Percentiles rank a stretch among this genome's conserved stretches.
Conservation (phyloP, 2,797 vertebrate genomes). For the Cyclura pinguis region DNA sequence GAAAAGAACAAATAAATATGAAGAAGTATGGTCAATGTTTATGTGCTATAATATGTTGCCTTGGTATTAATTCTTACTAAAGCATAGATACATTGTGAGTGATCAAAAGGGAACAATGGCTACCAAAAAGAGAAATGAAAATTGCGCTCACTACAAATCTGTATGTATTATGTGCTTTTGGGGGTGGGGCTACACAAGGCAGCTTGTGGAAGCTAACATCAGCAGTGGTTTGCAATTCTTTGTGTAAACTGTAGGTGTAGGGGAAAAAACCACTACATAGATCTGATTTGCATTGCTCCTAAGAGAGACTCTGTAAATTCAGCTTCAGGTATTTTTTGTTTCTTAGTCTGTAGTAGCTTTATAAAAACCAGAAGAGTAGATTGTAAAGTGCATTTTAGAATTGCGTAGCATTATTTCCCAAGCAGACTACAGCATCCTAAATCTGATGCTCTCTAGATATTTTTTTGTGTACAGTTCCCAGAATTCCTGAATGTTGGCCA, state of each 20-base stretch:
- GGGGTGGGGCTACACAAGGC: not conserved
- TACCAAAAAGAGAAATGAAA: constrained; percentile 23
- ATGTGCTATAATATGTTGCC: no score
- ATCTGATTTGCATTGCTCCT: not conserved
- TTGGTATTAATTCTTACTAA: constrained; percentile 15
- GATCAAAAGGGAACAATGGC: not conserved
- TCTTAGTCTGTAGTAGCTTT: not conserved
- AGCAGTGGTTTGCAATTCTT: not conserved
- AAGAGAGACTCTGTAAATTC: not conserved
- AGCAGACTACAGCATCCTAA: no score
- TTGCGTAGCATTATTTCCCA: no score
- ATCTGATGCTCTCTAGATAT: no score
- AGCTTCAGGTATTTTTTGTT: not conserved
- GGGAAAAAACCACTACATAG: not conserved
- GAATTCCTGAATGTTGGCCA: no score
- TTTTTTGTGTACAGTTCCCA: no score
- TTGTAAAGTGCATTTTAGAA: no score
- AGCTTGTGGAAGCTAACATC: not conserved
- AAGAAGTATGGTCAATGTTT: not conserved
- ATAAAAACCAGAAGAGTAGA: no score
- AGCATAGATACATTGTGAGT: constrained; percentile 5
- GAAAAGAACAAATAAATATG: not conserved
- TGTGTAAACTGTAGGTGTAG: not conserved
- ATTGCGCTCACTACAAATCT: not conserved
- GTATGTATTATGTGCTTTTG: not conserved